A percentile compares a stretch with the other conserved stretches of the same genome.
phyloP scores from a whole-genome alignment of 1,140 invertebrate species.

The Aphis gossypii region DNA sequence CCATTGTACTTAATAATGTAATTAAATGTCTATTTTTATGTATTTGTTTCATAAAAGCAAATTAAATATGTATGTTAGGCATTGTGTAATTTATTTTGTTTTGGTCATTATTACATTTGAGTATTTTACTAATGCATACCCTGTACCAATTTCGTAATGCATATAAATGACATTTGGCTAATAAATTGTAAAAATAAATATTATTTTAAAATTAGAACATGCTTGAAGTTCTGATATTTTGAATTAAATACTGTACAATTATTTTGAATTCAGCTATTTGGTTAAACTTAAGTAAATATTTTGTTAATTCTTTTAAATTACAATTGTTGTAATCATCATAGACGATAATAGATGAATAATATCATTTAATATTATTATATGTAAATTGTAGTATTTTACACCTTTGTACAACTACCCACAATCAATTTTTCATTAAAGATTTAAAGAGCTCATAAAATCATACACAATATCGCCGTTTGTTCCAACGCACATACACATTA shows the following conservation, averaged over 20 bases:
- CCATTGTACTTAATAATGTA: background rate
- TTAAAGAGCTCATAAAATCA: background rate
- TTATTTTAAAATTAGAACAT: background rate
- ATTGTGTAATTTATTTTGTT: background rate
- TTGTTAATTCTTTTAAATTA: background rate
- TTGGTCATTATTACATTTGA: background rate
- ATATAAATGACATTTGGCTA: background rate
- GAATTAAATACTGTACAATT: background rate
- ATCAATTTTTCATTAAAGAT: constrained; percentile 12
- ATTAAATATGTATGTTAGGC: background rate
- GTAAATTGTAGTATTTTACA: background rate
- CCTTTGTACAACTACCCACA: background rate
- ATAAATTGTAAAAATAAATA: background rate
- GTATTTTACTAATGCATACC: constrained; percentile 1
- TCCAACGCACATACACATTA: background rate
- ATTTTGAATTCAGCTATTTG: background rate
- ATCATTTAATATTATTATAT: background rate
- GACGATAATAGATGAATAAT: background rate
- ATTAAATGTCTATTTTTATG: background rate
- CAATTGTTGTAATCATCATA: background rate
- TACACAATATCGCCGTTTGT: background rate
- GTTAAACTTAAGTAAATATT: background rate
- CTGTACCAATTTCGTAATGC: background rate
- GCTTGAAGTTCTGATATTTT: background rate
- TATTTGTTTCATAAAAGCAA: background rate